Evolutionary conservation across 2,797 vertebrate genomes (phyloP).

Genomic region (Periparus ater): DNA sequence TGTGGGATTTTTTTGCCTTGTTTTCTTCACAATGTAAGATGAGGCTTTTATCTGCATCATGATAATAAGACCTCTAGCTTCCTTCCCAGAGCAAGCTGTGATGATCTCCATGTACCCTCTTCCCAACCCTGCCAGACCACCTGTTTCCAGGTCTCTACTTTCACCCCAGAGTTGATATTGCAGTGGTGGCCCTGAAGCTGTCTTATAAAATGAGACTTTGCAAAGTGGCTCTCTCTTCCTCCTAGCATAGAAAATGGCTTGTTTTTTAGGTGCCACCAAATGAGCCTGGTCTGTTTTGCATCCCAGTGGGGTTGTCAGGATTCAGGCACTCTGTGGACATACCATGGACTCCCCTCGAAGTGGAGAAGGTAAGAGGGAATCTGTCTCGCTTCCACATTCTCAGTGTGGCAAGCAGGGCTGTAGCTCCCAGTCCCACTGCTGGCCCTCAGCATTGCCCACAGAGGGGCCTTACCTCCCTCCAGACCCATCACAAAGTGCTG

Average conservation of each 20-base stretch:
- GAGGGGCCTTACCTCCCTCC: neutral
- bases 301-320: neutral
- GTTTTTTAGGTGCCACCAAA: conserved; percentile 20
- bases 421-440: neutral
- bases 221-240: neutral
- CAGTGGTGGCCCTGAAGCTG: neutral
- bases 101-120: neutral
- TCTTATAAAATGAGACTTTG: neutral
- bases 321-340: neutral
- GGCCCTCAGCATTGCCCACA: neutral
- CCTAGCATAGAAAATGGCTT: neutral
- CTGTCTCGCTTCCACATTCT: neutral
- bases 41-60: neutral
- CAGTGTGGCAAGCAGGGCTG: neutral
- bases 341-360: neutral
- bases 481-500: neutral
- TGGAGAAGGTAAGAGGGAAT: conserved; percentile 77
- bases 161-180: rapidly evolving
- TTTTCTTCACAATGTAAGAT: neutral
- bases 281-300: neutral
- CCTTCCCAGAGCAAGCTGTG: neutral
- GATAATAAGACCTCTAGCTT: neutral
- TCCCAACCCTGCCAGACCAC: neutral
- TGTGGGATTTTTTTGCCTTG: neutral
- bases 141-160: rapidly evolving